A percentile compares a stretch with the other conserved stretches of the same genome.
phyloP scores from a whole-genome alignment of 92 coral and sea anemone species.

The Parazoanthus darwini region DNA sequence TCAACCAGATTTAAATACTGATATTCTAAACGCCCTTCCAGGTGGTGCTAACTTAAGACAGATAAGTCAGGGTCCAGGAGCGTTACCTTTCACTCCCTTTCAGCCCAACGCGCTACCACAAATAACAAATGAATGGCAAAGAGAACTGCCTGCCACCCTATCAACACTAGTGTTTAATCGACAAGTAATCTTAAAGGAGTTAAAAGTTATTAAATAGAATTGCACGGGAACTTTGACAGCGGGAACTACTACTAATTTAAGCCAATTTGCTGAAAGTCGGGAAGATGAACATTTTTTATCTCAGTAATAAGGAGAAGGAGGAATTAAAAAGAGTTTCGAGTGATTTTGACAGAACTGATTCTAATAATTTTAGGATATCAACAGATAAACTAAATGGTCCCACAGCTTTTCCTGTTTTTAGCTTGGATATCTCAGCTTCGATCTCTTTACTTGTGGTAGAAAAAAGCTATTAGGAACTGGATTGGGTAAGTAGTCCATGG shows the following conservation, averaged over 20 bases:
- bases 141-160: slow-evolving; percentile 21
- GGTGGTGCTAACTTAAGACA: slow-evolving; percentile 18
- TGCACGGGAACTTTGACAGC: slow-evolving; percentile 5
- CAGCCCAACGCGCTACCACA: slow-evolving; percentile 13
- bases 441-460: no score
- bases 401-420: no score
- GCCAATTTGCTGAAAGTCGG: slow-evolving; percentile 1
- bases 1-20: not conserved
- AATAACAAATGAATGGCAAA: slow-evolving; percentile 9
- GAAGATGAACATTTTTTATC: not conserved
- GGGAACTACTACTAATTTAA: not conserved
- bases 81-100: slow-evolving; percentile 6
- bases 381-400: no score
- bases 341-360: no score
- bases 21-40: slow-evolving; percentile 19
- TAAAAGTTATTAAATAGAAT: slow-evolving; percentile 1
- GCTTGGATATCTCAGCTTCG: no score
- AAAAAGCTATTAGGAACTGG: no score
- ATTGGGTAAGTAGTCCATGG: no score
- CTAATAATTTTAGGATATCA: no score
- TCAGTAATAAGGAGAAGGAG: no score
- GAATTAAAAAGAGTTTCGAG: no score
- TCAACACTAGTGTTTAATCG: slow-evolving; percentile 25
- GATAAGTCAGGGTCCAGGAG: slow-evolving; percentile 10
- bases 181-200: slow-evolving; percentile 11